Conservation (phyloP, 2,888 invertebrate species). For the Dryobotodes eremita region DNA sequence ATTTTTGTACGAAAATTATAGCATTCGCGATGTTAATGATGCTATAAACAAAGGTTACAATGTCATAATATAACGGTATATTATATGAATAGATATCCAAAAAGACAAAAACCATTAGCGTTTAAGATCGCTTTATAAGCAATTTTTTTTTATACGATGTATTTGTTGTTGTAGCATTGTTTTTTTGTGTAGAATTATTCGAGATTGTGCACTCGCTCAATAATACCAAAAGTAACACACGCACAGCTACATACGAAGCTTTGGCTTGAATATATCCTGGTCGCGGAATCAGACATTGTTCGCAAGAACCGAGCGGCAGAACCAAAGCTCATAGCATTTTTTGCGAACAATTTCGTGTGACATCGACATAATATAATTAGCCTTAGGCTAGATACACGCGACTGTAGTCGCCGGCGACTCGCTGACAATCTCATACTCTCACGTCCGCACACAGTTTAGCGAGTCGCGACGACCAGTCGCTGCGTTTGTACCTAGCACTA, state of each 20-base stretch:
- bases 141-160: neutral
- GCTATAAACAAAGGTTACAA: constrained; percentile 12
- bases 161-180: neutral
- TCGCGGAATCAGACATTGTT: neutral
- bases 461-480: neutral
- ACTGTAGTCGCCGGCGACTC: neutral
- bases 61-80: neutral
- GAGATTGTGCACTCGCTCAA: neutral
- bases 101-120: neutral
- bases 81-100: constrained; percentile 11
- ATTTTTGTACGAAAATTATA: constrained; percentile 24
- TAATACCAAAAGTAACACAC: neutral
- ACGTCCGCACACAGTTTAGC: neutral
- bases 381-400: neutral
- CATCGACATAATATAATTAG: neutral
- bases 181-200: neutral
- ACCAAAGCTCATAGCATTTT: neutral
- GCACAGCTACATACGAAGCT: neutral
- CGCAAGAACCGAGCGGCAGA: neutral
- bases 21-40: neutral
- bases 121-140: neutral
- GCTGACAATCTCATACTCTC: neutral
- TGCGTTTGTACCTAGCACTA: neutral
- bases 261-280: no score
- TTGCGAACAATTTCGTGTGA: neutral